Conservation (phyloP, 2,888 invertebrate species). For the Zootermopsis nevadensis region DNA sequence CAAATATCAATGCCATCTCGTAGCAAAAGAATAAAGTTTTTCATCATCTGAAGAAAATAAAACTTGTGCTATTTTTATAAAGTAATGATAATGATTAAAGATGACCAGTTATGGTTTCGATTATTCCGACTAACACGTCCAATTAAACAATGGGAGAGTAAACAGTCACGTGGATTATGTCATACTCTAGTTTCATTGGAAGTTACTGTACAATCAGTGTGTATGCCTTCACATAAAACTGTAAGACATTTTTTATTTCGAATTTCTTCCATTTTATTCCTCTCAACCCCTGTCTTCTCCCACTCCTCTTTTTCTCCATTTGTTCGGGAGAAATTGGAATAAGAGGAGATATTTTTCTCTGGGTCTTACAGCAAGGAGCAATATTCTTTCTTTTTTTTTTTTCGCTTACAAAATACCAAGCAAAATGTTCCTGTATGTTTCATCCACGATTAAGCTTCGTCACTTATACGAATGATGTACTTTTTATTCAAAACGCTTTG, state of each 20-base stretch:
- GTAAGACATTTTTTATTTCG: constrained; percentile 40
- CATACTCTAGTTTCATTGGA: constrained; percentile 6
- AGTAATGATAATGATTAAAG: too few relatives aligned
- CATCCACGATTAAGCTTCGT: constrained; percentile 1
- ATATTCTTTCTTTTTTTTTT: constrained; percentile 23
- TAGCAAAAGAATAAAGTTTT: constrained; percentile 30
- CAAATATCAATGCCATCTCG: constrained; percentile 49
- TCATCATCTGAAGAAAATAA: constrained; percentile 28
- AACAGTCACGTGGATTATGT: not conserved
- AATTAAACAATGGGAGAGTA: too few relatives aligned
- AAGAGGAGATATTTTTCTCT: constrained; percentile 32
- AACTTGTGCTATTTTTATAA: not conserved
- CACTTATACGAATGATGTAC: not conserved
- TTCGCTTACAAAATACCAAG: constrained; percentile 37
- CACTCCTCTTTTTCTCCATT: constrained; percentile 25
- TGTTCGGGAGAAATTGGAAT: constrained; percentile 33
- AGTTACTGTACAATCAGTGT: constrained; percentile 17
- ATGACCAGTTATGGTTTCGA: too few relatives aligned
- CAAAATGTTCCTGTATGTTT: constrained; percentile 14
- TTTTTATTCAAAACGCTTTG: too few relatives aligned
- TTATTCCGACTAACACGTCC: too few relatives aligned
- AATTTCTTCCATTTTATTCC: constrained; percentile 37
- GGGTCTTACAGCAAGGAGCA: constrained; percentile 10
- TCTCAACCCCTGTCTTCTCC: constrained; percentile 3
- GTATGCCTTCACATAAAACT: constrained; percentile 29